Evolutionary conservation across 2,888 invertebrate species (phyloP), one percentile per base, ranked within the genome.

Genomic region (Cheilosia impressa): DNA sequence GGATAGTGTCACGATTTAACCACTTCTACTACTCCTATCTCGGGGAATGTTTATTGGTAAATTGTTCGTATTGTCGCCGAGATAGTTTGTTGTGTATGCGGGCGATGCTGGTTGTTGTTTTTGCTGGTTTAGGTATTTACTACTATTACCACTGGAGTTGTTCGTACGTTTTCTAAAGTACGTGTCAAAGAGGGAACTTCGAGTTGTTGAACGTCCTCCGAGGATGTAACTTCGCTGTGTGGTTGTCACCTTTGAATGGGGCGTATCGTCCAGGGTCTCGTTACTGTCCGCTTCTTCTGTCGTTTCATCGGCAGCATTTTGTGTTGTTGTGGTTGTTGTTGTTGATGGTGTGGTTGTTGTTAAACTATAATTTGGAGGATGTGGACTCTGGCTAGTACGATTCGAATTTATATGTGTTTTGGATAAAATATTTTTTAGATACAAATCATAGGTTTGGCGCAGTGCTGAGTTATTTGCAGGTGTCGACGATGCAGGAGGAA

Each of bases 21-120:
- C 68, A 78, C 62, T 79, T 73, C 76, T 77, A 85, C 81, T 85
- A 63, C 38, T 81, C 43, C 81, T 81, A 45, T 85, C 76, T 62
- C 76, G 24, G 47, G 87, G 88, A 63, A 87, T 69, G 82, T 88
- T 88, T 71, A 88, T 83, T 50, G 91, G 90, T 89, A 90, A 88
- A 89, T 90, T 90, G 87, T 92, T 90, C 84, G 90, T 92, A 88
- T 91, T 91, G 72, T 92, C 91, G 87, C 91, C 91, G 88, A 92
- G 93, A 90, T 93, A 93, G 91, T 93, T 94, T 88, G 93, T 93
- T 77, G 93, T 93, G 88, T 93, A 92, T 88, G 93, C 92, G 63
- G 90, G 90, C 60, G 81, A 84, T 43, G 87, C 57, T 57, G 87
- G 69, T 65, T 50, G 88, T 47, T 65, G 66, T 22, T 57, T 47